Base-by-base conservation (phyloP, 2,113 vertebrate genomes). In the Ceyx cyanopectus region DNA sequence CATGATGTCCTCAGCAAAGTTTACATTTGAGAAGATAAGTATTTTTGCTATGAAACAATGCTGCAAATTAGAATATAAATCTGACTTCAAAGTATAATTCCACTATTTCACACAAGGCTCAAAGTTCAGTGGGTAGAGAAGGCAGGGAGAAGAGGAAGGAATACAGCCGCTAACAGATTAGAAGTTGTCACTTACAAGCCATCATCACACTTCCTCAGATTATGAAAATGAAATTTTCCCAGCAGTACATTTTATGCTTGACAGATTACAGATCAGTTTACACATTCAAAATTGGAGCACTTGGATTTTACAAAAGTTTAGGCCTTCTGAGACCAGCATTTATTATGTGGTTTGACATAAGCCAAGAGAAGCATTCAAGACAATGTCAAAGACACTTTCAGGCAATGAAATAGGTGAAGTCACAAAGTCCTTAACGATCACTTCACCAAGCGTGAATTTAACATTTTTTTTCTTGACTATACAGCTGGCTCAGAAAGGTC, bases 141-240 rank as follows among this genome's bases (percentile, higher is more conserved):
- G 58, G 43, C 17, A 1, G 46, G 43, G 63, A 85, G 37, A 50
- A 63, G 23, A 87, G 40, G 65, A 23, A 75, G 68, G 54, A 92
- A 85, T 5, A 37, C 37, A 91, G 29, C 37, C 62, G 37, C 53
- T 84, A 81, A 53, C 5, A 16, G 76, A 94, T 95, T 79, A 93
- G 92, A 94, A 80, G 67, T 61, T 96, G 80, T 94, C 96, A 95
- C 68, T 96, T 96, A 66, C 1, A 3, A 92, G 82, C 76, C 73
- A 92, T 82, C 94, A 74, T 45, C 89, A 66, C 51, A 85, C 65
- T 60, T 81, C 65, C 92, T 94, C 77, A 68, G 81, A 96, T 96
- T 96, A 97, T 92, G 87, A 96, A 96, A 96, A 97, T 77, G 58
- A 82, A 77, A 62, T 87, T 96, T 89, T 92, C 80, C 85, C 77